Evolutionary conservation across 2,113 vertebrate species (phyloP).

Genomic region (Myotis yumanensis): DNA sequence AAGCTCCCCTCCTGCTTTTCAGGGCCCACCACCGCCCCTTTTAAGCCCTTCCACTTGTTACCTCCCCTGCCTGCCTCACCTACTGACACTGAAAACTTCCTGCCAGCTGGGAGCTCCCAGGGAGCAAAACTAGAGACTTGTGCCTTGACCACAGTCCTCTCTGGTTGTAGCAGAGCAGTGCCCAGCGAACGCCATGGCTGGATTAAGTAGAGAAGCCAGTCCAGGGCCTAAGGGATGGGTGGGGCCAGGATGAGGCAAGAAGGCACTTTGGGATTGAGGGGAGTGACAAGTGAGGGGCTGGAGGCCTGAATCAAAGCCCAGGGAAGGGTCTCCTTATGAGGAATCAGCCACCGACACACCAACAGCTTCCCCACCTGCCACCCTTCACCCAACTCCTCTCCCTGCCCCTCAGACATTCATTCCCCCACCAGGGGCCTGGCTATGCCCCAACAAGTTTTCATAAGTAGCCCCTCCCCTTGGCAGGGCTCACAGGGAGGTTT

Average conservation of each 20-base stretch:
- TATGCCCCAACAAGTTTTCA: slow-evolving; percentile 61
- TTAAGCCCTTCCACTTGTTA: neutral
- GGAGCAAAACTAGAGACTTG: neutral
- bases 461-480: slow-evolving; percentile 61
- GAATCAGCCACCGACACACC: neutral
- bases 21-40: neutral
- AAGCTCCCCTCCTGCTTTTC: neutral
- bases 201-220: neutral
- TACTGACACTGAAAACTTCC: neutral
- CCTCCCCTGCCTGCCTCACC: neutral
- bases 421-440: slow-evolving; percentile 26
- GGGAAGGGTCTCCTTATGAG: neutral
- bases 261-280: neutral
- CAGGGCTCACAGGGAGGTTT: slow-evolving; percentile 72
- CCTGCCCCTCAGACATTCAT: slow-evolving; percentile 1
- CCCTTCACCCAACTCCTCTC: neutral
- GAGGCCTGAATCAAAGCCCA: neutral
- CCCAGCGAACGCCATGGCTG: neutral
- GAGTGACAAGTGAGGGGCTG: neutral
- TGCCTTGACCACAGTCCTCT: neutral
- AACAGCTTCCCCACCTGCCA: neutral
- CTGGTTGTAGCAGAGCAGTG: neutral
- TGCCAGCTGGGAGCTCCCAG: neutral
- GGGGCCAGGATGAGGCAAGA: neutral
- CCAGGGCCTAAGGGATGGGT: slow-evolving; percentile 8